Conservation (phyloP, 2,888 invertebrate species). For the Ectemnius lituratus region DNA sequence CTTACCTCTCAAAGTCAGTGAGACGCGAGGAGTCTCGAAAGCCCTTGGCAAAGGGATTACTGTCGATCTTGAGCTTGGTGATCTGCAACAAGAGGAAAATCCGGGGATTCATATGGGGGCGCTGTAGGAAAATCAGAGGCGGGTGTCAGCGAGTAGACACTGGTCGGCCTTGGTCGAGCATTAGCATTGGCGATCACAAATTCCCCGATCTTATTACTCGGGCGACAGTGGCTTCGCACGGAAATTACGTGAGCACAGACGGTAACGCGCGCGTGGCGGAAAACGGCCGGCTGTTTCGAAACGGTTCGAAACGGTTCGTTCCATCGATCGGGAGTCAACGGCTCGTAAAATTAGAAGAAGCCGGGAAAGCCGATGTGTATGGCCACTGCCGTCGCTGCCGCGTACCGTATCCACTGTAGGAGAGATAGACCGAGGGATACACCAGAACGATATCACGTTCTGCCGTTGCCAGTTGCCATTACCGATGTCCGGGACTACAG, state of each 20-base stretch:
- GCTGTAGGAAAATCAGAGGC: background rate
- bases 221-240: constrained; percentile 37
- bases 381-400: no score
- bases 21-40: constrained; percentile 90
- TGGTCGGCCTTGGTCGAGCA: constrained; percentile 23
- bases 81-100: constrained; percentile 80
- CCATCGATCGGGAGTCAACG: constrained; percentile 76
- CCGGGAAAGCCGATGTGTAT: constrained; percentile 56
- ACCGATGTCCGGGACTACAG: constrained; percentile 22
- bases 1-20: constrained; percentile 86
- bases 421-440: constrained; percentile 1
- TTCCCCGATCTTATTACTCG: constrained; percentile 54
- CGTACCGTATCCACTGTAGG: background rate
- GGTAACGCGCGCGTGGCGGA: constrained; percentile 64
- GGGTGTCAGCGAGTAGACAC: background rate
- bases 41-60: constrained; percentile 91
- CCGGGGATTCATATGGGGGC: constrained; percentile 15
- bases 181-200: constrained; percentile 26
- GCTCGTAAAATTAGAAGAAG: constrained; percentile 76
- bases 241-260: constrained; percentile 59
- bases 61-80: constrained; percentile 90
- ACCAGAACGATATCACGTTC: constrained; percentile 19
- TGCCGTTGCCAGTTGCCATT: constrained; percentile 9
- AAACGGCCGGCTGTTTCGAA: constrained; percentile 63
- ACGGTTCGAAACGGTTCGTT: constrained; percentile 64